Conservation (phyloP, 2,113 vertebrate genomes). For the Dromiciops gliroides region DNA sequence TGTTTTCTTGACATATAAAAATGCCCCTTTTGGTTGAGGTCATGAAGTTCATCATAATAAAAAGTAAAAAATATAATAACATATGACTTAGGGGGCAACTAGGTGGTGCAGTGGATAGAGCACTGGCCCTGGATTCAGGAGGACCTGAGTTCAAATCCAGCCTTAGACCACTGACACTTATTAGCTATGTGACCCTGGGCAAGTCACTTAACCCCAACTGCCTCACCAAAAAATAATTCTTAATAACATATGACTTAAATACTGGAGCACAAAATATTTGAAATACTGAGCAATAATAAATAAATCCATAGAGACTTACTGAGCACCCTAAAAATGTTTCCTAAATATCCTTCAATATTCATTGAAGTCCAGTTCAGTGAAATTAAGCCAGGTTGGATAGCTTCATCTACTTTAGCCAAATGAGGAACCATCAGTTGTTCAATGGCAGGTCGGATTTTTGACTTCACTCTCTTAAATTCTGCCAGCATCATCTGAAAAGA, state of each 20-base stretch:
- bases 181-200: too few relatives aligned
- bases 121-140: too few relatives aligned
- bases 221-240: too few relatives aligned
- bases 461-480: slow-evolving; percentile 91
- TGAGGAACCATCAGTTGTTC: slow-evolving; percentile 87
- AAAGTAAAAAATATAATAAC: too few relatives aligned
- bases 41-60: background rate
- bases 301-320: slow-evolving; percentile 81
- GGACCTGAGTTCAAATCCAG: too few relatives aligned
- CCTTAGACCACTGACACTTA: too few relatives aligned
- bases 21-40: background rate
- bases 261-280: background rate
- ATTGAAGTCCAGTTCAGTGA: slow-evolving; percentile 93
- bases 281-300: background rate
- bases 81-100: too few relatives aligned
- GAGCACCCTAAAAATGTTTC: slow-evolving; percentile 84
- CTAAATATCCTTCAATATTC: slow-evolving; percentile 91
- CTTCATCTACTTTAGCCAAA: slow-evolving; percentile 89
- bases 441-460: slow-evolving; percentile 88
- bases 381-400: slow-evolving; percentile 90
- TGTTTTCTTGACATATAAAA: background rate
- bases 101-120: too few relatives aligned
- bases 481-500: slow-evolving; percentile 88
- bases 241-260: background rate
- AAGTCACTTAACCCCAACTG: too few relatives aligned